Conservation (phyloP, 2,113 vertebrate genomes). For the Aegotheles bennettii region DNA sequence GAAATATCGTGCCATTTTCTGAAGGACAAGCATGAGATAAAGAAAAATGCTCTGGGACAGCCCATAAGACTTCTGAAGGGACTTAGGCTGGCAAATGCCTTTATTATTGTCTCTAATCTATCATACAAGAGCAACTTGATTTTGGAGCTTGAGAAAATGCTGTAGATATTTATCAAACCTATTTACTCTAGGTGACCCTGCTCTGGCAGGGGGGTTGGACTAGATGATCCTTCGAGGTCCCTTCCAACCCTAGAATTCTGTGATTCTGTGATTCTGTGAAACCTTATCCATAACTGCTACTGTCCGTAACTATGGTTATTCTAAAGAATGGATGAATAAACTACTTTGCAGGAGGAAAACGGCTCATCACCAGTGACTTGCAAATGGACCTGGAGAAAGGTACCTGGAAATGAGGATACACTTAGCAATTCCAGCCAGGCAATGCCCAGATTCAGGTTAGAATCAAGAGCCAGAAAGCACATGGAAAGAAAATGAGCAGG, state of each 20-base stretch:
- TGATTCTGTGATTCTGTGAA: too few relatives aligned
- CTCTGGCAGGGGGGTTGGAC: too few relatives aligned
- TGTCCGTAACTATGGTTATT: background rate
- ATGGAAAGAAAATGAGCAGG: background rate
- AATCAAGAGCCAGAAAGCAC: background rate
- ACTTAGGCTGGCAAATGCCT: background rate
- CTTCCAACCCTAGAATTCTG: too few relatives aligned
- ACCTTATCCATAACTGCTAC: background rate
- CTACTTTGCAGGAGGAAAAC: background rate
- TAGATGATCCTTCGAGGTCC: too few relatives aligned
- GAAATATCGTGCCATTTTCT: background rate
- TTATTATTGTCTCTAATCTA: background rate
- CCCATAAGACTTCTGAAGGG: background rate
- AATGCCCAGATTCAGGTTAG: background rate
- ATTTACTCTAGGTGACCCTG: too few relatives aligned
- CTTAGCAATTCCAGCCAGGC: background rate
- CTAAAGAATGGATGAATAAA: background rate
- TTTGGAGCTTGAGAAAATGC: background rate
- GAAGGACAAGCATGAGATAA: background rate
- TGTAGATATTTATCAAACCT: background rate
- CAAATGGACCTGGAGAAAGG: background rate
- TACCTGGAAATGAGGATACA: background rate
- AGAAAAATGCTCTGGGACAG: background rate
- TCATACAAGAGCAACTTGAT: background rate
- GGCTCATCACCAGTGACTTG: background rate